Conservation (phyloP, 2,888 invertebrate species). For the Amblyjoppa fuscipennis region DNA sequence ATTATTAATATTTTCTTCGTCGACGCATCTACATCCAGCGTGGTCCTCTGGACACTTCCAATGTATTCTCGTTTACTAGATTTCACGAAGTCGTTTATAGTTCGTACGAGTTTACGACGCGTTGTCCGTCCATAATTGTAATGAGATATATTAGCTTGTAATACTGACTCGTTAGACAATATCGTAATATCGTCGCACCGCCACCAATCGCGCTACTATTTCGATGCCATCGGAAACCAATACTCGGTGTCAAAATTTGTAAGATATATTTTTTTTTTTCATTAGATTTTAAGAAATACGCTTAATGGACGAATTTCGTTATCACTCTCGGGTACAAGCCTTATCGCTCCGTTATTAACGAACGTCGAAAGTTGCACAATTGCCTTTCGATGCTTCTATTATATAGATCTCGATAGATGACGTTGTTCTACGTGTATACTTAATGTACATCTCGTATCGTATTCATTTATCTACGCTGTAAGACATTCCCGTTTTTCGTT, state of each 20-base stretch:
- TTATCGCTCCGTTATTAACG: slow-evolving; percentile 14
- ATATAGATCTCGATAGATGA: slow-evolving; percentile 9
- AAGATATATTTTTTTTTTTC: slow-evolving; percentile 27
- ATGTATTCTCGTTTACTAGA: slow-evolving; percentile 37
- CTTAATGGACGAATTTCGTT: slow-evolving; percentile 40
- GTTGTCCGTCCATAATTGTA: slow-evolving; percentile 59
- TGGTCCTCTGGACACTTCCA: slow-evolving; percentile 54
- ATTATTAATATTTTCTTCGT: neutral
- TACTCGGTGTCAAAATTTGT: slow-evolving; percentile 45
- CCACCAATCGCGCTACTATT: neutral
- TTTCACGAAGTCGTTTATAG: slow-evolving; percentile 24
- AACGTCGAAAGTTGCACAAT: neutral
- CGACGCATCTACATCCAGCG: slow-evolving; percentile 37
- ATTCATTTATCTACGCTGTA: slow-evolving; percentile 8
- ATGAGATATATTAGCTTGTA: slow-evolving; percentile 27
- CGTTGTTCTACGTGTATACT: slow-evolving; percentile 39
- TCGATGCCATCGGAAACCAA: slow-evolving; percentile 28
- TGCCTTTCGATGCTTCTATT: slow-evolving; percentile 7
- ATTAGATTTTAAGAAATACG: slow-evolving; percentile 17
- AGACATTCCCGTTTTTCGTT: slow-evolving; percentile 24
- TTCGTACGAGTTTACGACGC: slow-evolving; percentile 25
- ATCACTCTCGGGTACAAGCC: slow-evolving; percentile 28
- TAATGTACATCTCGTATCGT: slow-evolving; percentile 48
- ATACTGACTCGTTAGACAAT: slow-evolving; percentile 2
- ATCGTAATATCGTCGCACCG: slow-evolving; percentile 40